Evolutionary conservation across 2,797 vertebrate genomes (phyloP).

Genomic region (Cryptoblepharus egeriae): DNA sequence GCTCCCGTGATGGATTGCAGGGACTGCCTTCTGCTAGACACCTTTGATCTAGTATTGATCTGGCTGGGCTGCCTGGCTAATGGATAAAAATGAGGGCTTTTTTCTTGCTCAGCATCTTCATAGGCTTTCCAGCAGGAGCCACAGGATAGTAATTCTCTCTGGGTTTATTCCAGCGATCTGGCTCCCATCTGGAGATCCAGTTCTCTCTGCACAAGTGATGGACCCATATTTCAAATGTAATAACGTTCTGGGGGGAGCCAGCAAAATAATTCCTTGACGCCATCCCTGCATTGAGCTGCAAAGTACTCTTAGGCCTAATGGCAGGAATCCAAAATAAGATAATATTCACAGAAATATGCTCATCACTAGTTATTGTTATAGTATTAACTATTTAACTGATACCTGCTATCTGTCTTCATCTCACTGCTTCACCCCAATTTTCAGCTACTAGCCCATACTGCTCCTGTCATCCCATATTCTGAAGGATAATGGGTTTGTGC

Average conservation of each 20-base stretch:
- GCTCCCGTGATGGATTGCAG: conserved; percentile 66
- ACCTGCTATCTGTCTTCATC: no score
- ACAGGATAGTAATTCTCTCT: not conserved
- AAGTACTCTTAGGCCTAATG: not conserved
- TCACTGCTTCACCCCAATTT: no score
- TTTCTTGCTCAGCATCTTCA: conserved; percentile 11
- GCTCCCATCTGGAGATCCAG: not conserved
- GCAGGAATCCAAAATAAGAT: no score
- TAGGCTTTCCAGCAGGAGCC: not conserved
- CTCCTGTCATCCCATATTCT: no score
- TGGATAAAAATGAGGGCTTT: conserved; percentile 57
- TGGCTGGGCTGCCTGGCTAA: conserved; percentile 68
- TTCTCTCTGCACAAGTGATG: not conserved
- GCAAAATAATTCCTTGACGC: not conserved
- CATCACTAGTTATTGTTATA: no score
- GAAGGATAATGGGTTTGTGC: no score
- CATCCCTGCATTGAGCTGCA: not conserved
- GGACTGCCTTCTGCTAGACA: conserved; percentile 65
- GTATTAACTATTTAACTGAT: no score
- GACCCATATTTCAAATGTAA: not conserved
- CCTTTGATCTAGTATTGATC: conserved; percentile 80
- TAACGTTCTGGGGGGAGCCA: not conserved
- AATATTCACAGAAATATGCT: no score
- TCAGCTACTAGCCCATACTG: no score
- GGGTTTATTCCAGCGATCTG: not conserved